Conservation (phyloP, 2,888 invertebrate species). For the Eupelmus urozonus region DNA sequence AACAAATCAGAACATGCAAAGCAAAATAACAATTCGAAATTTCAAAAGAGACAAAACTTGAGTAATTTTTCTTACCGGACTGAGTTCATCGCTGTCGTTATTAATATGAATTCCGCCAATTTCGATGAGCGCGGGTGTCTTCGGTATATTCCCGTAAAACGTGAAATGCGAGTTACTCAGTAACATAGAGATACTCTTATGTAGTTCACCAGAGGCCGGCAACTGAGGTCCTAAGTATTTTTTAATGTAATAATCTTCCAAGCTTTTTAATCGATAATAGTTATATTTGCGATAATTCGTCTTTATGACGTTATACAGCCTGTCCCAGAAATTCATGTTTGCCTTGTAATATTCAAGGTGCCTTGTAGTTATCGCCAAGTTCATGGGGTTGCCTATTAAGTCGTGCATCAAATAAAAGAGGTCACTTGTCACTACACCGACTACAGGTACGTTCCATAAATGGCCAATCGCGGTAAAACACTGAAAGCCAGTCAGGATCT, state of each 20-base stretch:
- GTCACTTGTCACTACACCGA: slow-evolving; percentile 60
- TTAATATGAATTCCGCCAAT: slow-evolving; percentile 80
- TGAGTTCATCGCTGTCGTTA: slow-evolving; percentile 65
- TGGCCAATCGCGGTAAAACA: slow-evolving; percentile 65
- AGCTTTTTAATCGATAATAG: slow-evolving; percentile 60
- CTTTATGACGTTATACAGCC: slow-evolving; percentile 65
- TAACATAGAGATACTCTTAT: slow-evolving; percentile 77
- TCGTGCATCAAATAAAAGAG: slow-evolving; percentile 65
- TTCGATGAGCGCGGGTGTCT: slow-evolving; percentile 77
- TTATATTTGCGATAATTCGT: slow-evolving; percentile 54
- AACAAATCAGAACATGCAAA: too few relatives aligned
- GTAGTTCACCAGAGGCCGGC: slow-evolving; percentile 76
- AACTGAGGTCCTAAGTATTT: slow-evolving; percentile 66
- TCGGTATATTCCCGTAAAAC: slow-evolving; percentile 77
- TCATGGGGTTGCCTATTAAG: slow-evolving; percentile 64
- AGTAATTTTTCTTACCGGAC: slow-evolving; percentile 60
- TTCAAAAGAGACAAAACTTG: too few relatives aligned
- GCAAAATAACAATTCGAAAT: too few relatives aligned
- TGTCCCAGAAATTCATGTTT: slow-evolving; percentile 59
- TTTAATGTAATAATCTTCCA: slow-evolving; percentile 65
- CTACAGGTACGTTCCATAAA: slow-evolving; percentile 64
- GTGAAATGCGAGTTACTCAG: slow-evolving; percentile 79
- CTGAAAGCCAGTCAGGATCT: slow-evolving; percentile 16
- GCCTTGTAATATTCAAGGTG: slow-evolving; percentile 59
- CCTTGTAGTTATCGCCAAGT: slow-evolving; percentile 62